Base-by-base conservation (phyloP, 2,888 invertebrate species). In the Clepsis dumicolana region DNA sequence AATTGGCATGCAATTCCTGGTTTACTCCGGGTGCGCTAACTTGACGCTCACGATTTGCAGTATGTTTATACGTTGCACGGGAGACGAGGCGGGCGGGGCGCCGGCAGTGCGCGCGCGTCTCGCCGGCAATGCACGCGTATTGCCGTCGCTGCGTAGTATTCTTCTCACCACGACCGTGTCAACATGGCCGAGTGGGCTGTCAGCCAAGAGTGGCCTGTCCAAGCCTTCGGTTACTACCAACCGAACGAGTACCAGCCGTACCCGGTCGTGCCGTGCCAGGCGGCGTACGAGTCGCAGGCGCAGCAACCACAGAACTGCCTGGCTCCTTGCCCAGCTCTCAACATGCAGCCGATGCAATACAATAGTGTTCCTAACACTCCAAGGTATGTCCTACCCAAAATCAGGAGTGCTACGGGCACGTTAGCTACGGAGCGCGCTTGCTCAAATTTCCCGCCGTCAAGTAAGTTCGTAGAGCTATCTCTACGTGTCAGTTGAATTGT, bases 31-130 rank as follows among this genome's bases (percentile, higher is more conserved):
- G 48, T 48, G 12, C 48, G 48, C 48, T 48, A 21, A 48, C 48
- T 21, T 48, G 48, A 48, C 48, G 48, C 48, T 21, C 48, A 48
- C 48, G 21, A 48, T 21, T 48, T 48, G 90, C 88, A 88, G 84
- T 87, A 87, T 88, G 88, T 89, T 89, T 85, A 86, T 85, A 84
- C 84, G 83, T 85, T 83, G 85, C 82, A 83, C 80, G 80, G 85
- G 80, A 73, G 80, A 74, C 81, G 78, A 80, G 74, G 80, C 78
- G 82, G 75, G 80, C 80, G 78, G 79, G 74, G 80, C 76, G 77
- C 75, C 75, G 76, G 80, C 85, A 88, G 89, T 88, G 85, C 80
- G 86, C 88, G 82, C 84, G 82, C 86, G 87, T 80, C 86, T 81
- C 82, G 85, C 78, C 74, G 79, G 77, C 77, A 82, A 73, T 87